Percentiles rank a stretch among this genome's conserved stretches.
Evolutionary conservation across 1,140 invertebrate species (phyloP).

Genomic region (Vanessa atalanta): DNA sequence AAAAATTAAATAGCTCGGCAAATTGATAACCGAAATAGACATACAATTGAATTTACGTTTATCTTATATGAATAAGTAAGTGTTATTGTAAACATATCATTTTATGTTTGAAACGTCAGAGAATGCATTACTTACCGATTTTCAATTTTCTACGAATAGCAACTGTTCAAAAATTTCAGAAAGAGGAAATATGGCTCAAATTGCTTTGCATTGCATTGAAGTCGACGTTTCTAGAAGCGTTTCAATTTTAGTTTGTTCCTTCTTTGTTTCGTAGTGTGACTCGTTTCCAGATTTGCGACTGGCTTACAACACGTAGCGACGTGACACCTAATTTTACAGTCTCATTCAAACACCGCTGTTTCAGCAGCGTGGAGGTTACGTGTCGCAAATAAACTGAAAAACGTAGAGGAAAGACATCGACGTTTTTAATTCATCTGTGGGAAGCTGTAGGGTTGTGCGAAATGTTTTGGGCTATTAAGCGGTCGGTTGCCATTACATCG

Average conservation of each 20-base stretch:
- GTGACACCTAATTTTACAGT: conserved; percentile 34
- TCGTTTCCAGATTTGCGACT: conserved; percentile 24
- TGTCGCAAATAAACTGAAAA: conserved; percentile 48
- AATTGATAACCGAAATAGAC: too few relatives aligned
- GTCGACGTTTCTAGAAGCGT: conserved; percentile 25
- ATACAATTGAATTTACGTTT: too few relatives aligned
- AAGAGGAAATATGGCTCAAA: conserved; percentile 25
- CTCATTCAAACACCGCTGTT: conserved; percentile 29
- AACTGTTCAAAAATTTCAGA: conserved; percentile 18
- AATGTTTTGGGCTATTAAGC: conserved; percentile 61
- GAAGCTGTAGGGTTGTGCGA: conserved; percentile 45
- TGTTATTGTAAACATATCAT: not conserved
- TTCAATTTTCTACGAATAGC: not conserved
- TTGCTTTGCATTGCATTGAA: conserved; percentile 4
- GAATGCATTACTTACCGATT: not conserved
- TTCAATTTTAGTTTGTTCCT: conserved; percentile 33
- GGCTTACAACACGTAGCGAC: conserved; percentile 22
- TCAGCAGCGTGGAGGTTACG: conserved; percentile 35
- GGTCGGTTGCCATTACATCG: conserved; percentile 62
- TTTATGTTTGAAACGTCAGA: not conserved
- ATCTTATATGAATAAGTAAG: too few relatives aligned
- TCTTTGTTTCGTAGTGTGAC: conserved; percentile 33
- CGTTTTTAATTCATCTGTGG: conserved; percentile 70
- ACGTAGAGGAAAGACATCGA: conserved; percentile 52
- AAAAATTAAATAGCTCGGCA: too few relatives aligned